Base-by-base conservation (phyloP, 2,888 invertebrate genomes). In the Diplazon laetatorius region DNA sequence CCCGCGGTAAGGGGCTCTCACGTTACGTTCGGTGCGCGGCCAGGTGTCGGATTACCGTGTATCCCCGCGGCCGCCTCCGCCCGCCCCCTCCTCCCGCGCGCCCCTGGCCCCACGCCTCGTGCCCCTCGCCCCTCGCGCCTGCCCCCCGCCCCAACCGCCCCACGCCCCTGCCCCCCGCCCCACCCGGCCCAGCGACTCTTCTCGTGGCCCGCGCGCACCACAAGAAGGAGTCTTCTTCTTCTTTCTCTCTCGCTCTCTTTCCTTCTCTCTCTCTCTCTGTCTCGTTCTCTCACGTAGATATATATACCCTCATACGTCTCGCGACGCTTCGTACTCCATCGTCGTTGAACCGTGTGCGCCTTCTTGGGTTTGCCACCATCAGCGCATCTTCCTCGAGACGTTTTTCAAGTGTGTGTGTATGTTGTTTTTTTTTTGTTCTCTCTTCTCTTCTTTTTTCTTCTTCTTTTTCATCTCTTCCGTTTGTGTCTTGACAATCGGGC, bases 11-110 rank as follows among this genome's bases (percentile, higher is more conserved):
- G 86, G 85, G 85, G 86, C 84, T 89, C 89, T 90, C 89, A 88
- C 87, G 88, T 90, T 90, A 90, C 90, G 87, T 86, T 87, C 87
- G 85, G 85, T 88, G 87, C 86, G 87, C 86, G 87, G 88, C 89
- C 87, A 85, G 87, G 89, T 90, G 89, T 90, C 90, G 83, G 86
- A 87, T 90, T 90, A 83, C 82, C 62, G 60, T 66, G 52, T n/a
- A n/a, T n/a, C n/a, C n/a, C n/a, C n/a, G n/a, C n/a, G n/a, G n/a
- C n/a, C n/a, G n/a, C n/a, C n/a, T n/a, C n/a, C n/a, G n/a, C n/a
- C n/a, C n/a, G n/a, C n/a, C 50, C 39, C 66, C 55, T 50, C 35
- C 39, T 48, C 14, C 14, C 20, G 68, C 78, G 85, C 89, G 87
- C 89, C 89, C 88, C 88, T 89, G 87, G 89, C 89, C 89, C 89